A percentile compares a stretch with the other conserved stretches of the same genome.
phyloP scores from a whole-genome alignment of 2,797 vertebrate species.

The Myiothlypis coronata region DNA sequence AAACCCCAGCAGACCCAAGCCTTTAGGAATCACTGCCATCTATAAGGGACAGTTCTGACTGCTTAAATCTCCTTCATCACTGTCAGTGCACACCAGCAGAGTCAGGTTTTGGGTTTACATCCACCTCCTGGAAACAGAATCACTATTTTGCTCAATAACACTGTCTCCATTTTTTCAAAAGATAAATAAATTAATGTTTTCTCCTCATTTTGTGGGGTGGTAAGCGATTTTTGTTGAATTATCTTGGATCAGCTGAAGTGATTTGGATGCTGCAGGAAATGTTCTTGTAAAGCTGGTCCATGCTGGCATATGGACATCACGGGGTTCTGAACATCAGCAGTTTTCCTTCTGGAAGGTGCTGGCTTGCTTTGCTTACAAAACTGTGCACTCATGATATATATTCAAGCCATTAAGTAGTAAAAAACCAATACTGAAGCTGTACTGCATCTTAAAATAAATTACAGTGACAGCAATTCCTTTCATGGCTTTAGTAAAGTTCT shows the following conservation, averaged over 20 bases:
- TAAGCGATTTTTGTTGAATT: neutral
- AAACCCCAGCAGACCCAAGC: neutral
- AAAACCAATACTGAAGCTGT: neutral
- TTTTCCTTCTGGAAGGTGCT: neutral
- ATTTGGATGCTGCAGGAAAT: neutral
- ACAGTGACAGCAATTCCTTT: neutral
- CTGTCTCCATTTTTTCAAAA: neutral
- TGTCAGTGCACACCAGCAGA: neutral
- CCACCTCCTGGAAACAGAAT: neutral
- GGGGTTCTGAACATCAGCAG: neutral
- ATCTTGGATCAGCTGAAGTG: neutral
- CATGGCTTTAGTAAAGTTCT: neutral
- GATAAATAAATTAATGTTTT: neutral
- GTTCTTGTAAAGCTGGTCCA: neutral
- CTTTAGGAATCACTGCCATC: neutral
- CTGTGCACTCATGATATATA: neutral
- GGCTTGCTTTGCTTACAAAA: neutral
- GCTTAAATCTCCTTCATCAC: neutral
- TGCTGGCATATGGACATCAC: neutral
- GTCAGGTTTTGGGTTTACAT: neutral
- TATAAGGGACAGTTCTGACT: neutral
- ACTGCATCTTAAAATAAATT: neutral
- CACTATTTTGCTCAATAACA: neutral
- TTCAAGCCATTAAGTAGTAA: neutral
- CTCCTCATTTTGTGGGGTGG: neutral